phyloP scores from a whole-genome alignment of 2,888 invertebrate genomes.

The Artemia sinica region DNA sequence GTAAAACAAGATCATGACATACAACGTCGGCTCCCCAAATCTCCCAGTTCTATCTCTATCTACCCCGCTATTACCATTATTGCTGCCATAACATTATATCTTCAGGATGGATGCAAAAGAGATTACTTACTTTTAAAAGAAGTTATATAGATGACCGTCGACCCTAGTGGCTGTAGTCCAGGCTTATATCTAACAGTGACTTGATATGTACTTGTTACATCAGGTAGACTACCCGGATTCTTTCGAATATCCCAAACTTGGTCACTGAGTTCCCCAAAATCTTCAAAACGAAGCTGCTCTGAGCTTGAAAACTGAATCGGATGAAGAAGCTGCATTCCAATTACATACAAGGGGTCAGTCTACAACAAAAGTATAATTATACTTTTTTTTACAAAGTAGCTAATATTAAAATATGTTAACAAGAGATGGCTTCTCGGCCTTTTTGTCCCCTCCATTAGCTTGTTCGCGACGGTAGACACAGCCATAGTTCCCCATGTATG shows the following conservation, averaged over 20 bases:
- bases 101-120: conserved; percentile 25
- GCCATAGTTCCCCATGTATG: too few relatives aligned
- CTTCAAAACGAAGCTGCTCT: conserved; percentile 60
- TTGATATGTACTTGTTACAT: conserved; percentile 64
- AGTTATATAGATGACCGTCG: conserved; percentile 58
- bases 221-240: conserved; percentile 75
- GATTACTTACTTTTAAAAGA: conserved; percentile 40
- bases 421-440: too few relatives aligned
- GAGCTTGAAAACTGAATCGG: conserved; percentile 73
- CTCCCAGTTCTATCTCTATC: too few relatives aligned
- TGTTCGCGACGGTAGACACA: too few relatives aligned
- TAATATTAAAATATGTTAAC: too few relatives aligned
- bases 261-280: conserved; percentile 25
- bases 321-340: conserved; percentile 75
- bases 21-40: too few relatives aligned
- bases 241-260: conserved; percentile 58
- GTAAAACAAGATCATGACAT: too few relatives aligned
- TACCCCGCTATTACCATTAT: too few relatives aligned
- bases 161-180: conserved; percentile 58
- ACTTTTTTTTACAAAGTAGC: too few relatives aligned
- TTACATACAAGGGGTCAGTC: conserved; percentile 53
- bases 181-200: conserved; percentile 61
- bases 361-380: conserved; percentile 20
- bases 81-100: too few relatives aligned
- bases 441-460: too few relatives aligned